A percentile compares a stretch with the other conserved stretches of the same genome.
Conservation (phyloP, 1,140 invertebrate genomes). For the Ooceraea biroi region DNA sequence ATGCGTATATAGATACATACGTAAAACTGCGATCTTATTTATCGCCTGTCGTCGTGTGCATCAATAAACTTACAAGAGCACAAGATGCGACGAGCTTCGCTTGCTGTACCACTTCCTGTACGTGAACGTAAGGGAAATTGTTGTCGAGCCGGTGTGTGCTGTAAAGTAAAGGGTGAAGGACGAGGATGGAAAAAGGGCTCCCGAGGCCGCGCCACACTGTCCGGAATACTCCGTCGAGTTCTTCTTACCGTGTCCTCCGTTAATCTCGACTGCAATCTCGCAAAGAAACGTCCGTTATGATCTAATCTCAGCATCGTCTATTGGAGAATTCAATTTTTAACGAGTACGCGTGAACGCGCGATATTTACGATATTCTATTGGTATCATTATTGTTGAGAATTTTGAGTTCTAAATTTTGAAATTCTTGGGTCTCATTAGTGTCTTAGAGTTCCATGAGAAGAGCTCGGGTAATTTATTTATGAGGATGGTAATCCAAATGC, state of each 20-base stretch:
- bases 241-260: slow-evolving; percentile 23
- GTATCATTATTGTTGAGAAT: too few relatives aligned
- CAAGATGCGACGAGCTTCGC: background rate
- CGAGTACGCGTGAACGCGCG: background rate
- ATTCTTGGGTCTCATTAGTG: too few relatives aligned
- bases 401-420: too few relatives aligned
- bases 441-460: too few relatives aligned
- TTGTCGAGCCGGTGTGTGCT: slow-evolving; percentile 3
- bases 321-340: slow-evolving; percentile 39
- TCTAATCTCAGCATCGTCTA: slow-evolving; percentile 22
- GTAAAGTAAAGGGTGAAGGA: slow-evolving; percentile 16
- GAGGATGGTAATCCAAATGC: background rate
- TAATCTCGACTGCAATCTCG: slow-evolving; percentile 42
- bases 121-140: slow-evolving; percentile 4
- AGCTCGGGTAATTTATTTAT: background rate
- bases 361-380: too few relatives aligned
- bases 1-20: background rate
- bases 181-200: background rate
- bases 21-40: slow-evolving; percentile 51
- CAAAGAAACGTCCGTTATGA: slow-evolving; percentile 23
- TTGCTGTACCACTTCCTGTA: background rate
- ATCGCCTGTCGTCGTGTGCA: background rate
- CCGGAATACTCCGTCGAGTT: slow-evolving; percentile 5
- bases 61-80: slow-evolving; percentile 32
- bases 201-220: background rate